These are phyloP conservation scores for Hippopotamus amphibius DNA, from an alignment of 2,113 vertebrate genomes.

Conservation along the genomic window DNA sequence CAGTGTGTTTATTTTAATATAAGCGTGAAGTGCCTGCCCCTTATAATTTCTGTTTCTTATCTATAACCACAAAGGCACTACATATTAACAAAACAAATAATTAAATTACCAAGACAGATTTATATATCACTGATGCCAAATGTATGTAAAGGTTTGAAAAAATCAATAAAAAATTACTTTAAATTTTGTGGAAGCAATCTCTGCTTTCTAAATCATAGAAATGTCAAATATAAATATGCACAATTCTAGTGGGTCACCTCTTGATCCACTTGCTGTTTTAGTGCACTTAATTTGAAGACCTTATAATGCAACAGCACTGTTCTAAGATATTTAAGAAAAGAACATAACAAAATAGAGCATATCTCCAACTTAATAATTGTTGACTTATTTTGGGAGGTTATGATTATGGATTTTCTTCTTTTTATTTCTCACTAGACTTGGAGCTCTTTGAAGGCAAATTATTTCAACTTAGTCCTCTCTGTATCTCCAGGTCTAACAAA, in stretches of 20 bases:
- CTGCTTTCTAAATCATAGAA: background rate
- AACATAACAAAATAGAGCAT: background rate
- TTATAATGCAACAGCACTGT: background rate
- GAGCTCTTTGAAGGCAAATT: background rate
- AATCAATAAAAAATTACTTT: background rate
- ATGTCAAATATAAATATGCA: background rate
- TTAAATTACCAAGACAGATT: background rate
- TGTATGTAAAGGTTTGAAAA: background rate
- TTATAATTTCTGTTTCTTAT: background rate
- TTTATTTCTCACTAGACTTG: background rate
- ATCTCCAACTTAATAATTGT: background rate
- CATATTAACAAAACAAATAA: background rate
- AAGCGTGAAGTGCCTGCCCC: background rate
- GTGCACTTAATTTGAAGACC: background rate
- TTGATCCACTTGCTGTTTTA: background rate
- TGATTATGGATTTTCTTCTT: background rate
- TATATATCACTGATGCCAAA: background rate
- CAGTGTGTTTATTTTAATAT: background rate
- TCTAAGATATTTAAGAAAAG: background rate
- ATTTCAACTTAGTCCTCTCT: background rate
- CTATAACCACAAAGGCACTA: background rate
- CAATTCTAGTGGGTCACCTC: background rate
- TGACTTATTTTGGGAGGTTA: background rate
- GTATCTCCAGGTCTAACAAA: background rate
- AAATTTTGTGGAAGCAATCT: background rate